Evolutionary conservation across 2,888 invertebrate genomes (phyloP), one percentile per base, ranked within the genome.

Genomic region (Chrysomela aeneicollis): DNA sequence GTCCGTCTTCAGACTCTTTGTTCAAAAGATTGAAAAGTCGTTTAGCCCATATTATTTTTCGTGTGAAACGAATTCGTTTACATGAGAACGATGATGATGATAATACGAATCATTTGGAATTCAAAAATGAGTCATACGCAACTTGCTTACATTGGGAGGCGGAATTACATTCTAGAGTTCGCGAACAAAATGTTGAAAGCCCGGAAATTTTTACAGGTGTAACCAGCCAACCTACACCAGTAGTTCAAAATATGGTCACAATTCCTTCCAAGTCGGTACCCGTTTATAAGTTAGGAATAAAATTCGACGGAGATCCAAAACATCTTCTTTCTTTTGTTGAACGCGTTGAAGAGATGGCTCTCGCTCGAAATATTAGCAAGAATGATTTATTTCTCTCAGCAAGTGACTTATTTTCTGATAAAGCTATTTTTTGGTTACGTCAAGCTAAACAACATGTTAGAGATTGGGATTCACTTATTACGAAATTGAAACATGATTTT

Each of bases 41-140:
- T 47, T 54, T 54, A 37, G 37, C 37, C 0, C 59, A 59, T 51
- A 37, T 59, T 37, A 37, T 37, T 51, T 50, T 6, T 35, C 59
- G 59, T 37, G 59, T 59, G 8, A 18, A 59, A 15, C 59, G 59
- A 21, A 49, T 59, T 12, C 37, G 35, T 6, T 18, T 51, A 35
- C 9, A 47, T 12, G 35, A 37, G 4, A 17, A 21, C n/a, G n/a
- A n/a, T n/a, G 15, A 30, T 17, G 26, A 26, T 6, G 46, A 53
- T 32, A 53, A 30, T 30, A 47, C n/a, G 0, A 19, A 32, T 18
- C 12, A 53, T 17, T 10, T 18, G 0, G 3, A 46, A n/a, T 61
- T 61, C 47, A 54, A 61, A 53, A 61, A 61, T n/a, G 61, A 54
- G 32, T 61, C 54, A 30, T 61, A 54, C 17, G 54, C 54, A 8